A percentile compares a stretch with the other conserved stretches of the same genome.
phyloP scores from a whole-genome alignment of 2,797 vertebrate species.

The Pangasius mekongensis region DNA sequence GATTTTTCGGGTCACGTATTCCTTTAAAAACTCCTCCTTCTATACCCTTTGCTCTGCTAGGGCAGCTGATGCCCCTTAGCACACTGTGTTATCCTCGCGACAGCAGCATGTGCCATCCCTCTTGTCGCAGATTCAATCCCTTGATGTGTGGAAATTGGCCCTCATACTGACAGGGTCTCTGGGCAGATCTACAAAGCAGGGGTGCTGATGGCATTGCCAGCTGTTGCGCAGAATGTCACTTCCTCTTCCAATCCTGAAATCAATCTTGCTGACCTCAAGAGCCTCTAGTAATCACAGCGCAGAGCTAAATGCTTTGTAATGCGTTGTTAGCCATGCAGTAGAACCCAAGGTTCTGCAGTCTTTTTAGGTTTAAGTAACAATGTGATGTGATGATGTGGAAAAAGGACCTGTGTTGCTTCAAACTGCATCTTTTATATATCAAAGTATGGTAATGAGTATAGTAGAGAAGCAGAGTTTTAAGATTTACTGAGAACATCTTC shows the following conservation, averaged over 20 bases:
- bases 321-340: neutral
- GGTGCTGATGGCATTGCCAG: conserved; percentile 44
- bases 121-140: conserved; percentile 39
- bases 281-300: conserved; percentile 21
- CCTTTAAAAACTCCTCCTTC: neutral
- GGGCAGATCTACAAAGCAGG: conserved; percentile 40
- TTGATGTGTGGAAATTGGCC: conserved; percentile 57
- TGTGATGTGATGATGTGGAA: neutral
- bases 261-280: conserved; percentile 35
- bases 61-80: conserved; percentile 30
- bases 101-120: conserved; percentile 46
- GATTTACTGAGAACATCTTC: neutral
- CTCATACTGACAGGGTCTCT: conserved; percentile 37
- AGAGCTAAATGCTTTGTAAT: conserved; percentile 6
- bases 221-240: conserved; percentile 47
- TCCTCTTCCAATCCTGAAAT: conserved; percentile 41
- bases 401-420: neutral
- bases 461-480: neutral
- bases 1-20: neutral
- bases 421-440: neutral
- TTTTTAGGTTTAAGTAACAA: neutral
- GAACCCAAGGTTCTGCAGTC: neutral
- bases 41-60: neutral
- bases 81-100: conserved; percentile 37
- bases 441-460: neutral